Evolutionary conservation across 2,113 vertebrate genomes (phyloP), one percentile per base, ranked within the genome.

Genomic region (Physeter macrocephalus): DNA sequence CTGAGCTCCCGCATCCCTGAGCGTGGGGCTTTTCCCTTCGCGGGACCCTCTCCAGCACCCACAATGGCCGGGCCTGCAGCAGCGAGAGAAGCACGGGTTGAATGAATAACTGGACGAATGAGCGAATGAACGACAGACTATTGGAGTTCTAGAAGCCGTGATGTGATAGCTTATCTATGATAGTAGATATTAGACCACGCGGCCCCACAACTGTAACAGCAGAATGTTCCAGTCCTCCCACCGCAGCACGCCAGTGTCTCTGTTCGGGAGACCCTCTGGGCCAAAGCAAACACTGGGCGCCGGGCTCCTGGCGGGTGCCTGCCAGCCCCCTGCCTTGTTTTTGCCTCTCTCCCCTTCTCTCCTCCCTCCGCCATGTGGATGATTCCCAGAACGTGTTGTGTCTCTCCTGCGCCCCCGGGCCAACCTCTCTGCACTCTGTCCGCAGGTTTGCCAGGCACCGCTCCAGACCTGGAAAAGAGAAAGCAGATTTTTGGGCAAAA

Each of bases 401-500:
- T 83, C 78, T 66, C 57, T 59, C 34, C 62, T 29, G 14, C n/a
- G 8, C 8, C 34, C 61, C 46, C 49, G 17, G 23, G 25, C 93
- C 75, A 66, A 94, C 85, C 46, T 88, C 10, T 85, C 85, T 78
- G 54, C 34, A 7, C 62, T 94, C 62, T 92, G 57, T 69, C 98
- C 90, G 18, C 98, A 99, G 99, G 99, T 98, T 99, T 99, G 97
- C 98, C 99, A 2, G 99, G 99, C 91, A 99, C 98, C n/a, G 98
- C 98, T 97, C 96, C 98, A 96, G 99, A 99, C 98, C 98, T 99
- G 98, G 99, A 99, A 98, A 99, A 99, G 98, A 99, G 99, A 98
- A 99, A 98, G 99, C 99, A 99, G 99, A 98, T 99, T 98, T 99
- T 99, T 98, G 99, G 99, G 97, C 98, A 98, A 99, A 99, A 99